Evolutionary conservation across 2,113 vertebrate genomes (phyloP).

Genomic region (Agelaius tricolor): DNA sequence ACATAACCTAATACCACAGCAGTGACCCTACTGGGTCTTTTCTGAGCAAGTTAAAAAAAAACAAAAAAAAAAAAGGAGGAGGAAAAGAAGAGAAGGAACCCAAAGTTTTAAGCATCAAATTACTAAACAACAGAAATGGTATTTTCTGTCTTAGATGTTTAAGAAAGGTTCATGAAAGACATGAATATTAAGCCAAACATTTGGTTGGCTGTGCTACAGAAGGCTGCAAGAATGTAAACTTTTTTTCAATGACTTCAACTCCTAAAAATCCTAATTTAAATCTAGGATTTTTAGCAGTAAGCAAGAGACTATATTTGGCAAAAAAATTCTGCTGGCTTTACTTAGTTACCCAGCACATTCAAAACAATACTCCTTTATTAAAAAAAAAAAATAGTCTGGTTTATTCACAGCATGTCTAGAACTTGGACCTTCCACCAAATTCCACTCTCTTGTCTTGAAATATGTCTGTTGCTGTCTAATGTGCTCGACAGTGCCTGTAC

Average conservation of each 20-base stretch:
- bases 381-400: slow-evolving; percentile 74
- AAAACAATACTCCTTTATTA: slow-evolving; percentile 80
- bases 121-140: slow-evolving; percentile 64
- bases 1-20: slow-evolving; percentile 52
- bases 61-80: background rate
- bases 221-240: slow-evolving; percentile 78
- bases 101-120: slow-evolving; percentile 41
- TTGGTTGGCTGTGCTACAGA: slow-evolving; percentile 76
- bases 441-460: slow-evolving; percentile 73
- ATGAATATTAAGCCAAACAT: slow-evolving; percentile 75
- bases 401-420: slow-evolving; percentile 79
- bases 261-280: slow-evolving; percentile 79
- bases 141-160: slow-evolving; percentile 69
- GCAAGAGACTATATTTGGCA: slow-evolving; percentile 83
- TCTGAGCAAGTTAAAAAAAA: background rate
- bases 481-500: slow-evolving; percentile 71
- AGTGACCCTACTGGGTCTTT: slow-evolving; percentile 42
- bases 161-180: slow-evolving; percentile 71
- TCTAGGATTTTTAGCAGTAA: slow-evolving; percentile 76
- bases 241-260: slow-evolving; percentile 78
- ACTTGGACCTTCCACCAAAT: slow-evolving; percentile 73
- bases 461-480: slow-evolving; percentile 73
- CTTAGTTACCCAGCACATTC: slow-evolving; percentile 74
- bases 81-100: background rate
- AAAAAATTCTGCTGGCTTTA: slow-evolving; percentile 79